Evolutionary conservation across 2,888 invertebrate species (phyloP), one percentile per base, ranked within the genome.

Genomic region (Athripsodes cinereus): DNA sequence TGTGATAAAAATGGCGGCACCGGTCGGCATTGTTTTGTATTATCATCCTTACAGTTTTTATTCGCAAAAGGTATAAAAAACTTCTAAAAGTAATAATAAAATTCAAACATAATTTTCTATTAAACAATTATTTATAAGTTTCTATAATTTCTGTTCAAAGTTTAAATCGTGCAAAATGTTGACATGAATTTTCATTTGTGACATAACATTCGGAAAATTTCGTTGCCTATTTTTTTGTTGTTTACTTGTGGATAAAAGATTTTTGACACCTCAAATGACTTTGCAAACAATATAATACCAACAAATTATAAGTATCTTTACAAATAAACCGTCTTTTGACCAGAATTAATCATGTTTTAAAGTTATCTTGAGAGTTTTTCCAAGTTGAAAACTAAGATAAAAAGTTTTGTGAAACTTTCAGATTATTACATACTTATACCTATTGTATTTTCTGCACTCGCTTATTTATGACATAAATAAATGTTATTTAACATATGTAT

Each of bases 21-120:
- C 57, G 6, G 65, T 70, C 54, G 79, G 82, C 61, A 72, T 84
- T 59, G 72, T 81, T 63, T 72, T 88, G 2, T 88, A 86, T 68
- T 84, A 84, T 67, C 85, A 86, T 72, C 83, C 84, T 62, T 86
- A 86, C 70, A 87, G 86, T 65, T 87, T 84, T 71, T 86, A 87
- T 69, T 86, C 87, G 34, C 87, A 87, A 78, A 87, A 87, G 84
- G 88, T 88, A 78, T 71, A n/a, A 16, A 16, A 56, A n/a, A n/a
- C n/a, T n/a, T n/a, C n/a, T n/a, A n/a, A n/a, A n/a, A n/a, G n/a
- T n/a, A n/a, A n/a, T n/a, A n/a, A n/a, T n/a, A n/a, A n/a, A n/a
- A n/a, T n/a, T n/a, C n/a, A n/a, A n/a, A n/a, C n/a, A n/a, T n/a
- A n/a, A n/a, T n/a, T n/a, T n/a, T n/a, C n/a, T n/a, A n/a, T n/a